Conservation (phyloP, 2,113 vertebrate genomes). For the Probosciger aterrimus region DNA sequence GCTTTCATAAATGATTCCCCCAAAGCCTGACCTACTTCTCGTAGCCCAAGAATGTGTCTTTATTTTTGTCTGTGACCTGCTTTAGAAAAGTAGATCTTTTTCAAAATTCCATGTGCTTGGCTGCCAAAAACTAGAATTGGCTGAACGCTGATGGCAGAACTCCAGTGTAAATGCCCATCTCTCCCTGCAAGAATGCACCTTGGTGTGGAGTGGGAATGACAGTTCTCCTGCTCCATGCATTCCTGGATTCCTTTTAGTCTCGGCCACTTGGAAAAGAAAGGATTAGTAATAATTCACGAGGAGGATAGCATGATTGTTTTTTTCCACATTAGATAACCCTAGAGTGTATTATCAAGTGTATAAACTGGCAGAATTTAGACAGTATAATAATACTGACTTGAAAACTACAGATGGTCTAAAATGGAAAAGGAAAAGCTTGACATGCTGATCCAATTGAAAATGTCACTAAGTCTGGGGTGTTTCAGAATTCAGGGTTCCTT, state of each 20-base stretch:
- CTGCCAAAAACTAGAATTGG: slow-evolving; percentile 53
- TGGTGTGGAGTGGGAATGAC: slow-evolving; percentile 24
- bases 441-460: not conserved
- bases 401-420: not conserved
- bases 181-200: slow-evolving; percentile 42
- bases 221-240: slow-evolving; percentile 17
- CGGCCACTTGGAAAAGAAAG: slow-evolving; percentile 26
- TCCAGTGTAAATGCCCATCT: slow-evolving; percentile 66
- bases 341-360: not conserved
- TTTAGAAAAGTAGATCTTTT: slow-evolving; percentile 33
- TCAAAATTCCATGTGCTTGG: slow-evolving; percentile 7
- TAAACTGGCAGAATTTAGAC: not conserved
- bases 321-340: slow-evolving; percentile 7
- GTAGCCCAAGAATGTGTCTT: slow-evolving; percentile 49
- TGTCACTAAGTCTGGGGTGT: not conserved
- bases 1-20: slow-evolving; percentile 27
- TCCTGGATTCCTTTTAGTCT: slow-evolving; percentile 19
- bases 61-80: slow-evolving; percentile 61
- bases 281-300: not conserved
- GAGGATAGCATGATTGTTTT: not conserved
- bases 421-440: not conserved
- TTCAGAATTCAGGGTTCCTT: not conserved
- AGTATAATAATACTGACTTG: not conserved
- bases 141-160: slow-evolving; percentile 12
- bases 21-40: slow-evolving; percentile 64